Evolutionary conservation across 2,113 vertebrate genomes (phyloP), one percentile per base, ranked within the genome.

Genomic region (Sarotherodon lohbergeri): DNA sequence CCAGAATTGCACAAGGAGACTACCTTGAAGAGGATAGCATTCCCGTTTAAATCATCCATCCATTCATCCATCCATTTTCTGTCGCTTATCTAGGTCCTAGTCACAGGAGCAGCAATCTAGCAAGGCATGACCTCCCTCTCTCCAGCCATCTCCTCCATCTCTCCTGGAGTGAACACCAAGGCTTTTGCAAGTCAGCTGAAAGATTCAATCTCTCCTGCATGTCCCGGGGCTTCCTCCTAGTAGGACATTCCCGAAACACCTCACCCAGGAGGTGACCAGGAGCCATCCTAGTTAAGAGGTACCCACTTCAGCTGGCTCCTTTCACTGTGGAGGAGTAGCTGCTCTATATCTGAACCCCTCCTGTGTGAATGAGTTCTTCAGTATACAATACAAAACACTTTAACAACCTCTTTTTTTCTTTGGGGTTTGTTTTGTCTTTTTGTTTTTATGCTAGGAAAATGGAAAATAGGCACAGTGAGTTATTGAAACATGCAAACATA

Each of bases 401-500:
- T 4, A 73, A 22, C 68, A 27, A 73, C 41, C 9, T n/a, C 2
- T 68, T 7, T 2, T 68, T 68, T 68, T 29, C 4, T 17, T 17
- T 73, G 39, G 12, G 14, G 0, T 0, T 7, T 24, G 32, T 1
- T 66, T 39, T n/a, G 17, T 19, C 17, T 13, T 39, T 66, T 66
- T 66, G 32, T 1, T 66, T 66, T 39, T 39, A 39, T 1, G 41
- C 68, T 7, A 48, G 41, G 41, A 73, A 48, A 73, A 73, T 48
- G 9, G 41, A 27, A 73, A 73, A 17, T 29, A 29, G 8, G 1
- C 24, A 16, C 22, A 2, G 0, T 0, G 41, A 29, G 24, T 76
- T 48, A 3, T 4, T 73, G 39, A 73, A 27, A 73, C 66, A 71
- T 73, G 7, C 39, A 43, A 71, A 71, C 36, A 43, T 9, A 43